Conservation (phyloP, 2,113 vertebrate genomes). For the Lota lota region DNA sequence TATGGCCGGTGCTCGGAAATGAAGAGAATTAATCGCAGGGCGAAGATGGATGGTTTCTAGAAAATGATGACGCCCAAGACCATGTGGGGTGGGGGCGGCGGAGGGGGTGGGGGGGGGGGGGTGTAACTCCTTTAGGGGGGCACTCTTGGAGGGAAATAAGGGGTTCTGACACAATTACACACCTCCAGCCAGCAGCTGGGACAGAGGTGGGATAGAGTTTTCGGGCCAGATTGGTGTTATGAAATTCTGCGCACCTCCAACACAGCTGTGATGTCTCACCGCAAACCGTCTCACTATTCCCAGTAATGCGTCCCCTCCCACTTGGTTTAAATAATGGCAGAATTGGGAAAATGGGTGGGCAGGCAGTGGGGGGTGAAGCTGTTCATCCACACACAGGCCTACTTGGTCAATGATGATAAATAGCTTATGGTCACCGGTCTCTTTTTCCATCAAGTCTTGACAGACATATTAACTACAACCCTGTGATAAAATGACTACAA, state of each 20-base stretch:
- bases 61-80: constrained; percentile 94
- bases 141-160: constrained; percentile 80
- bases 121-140: constrained; percentile 92
- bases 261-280: not conserved
- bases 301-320: no score
- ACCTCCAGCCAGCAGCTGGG: constrained; percentile 88
- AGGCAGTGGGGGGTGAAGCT: no score
- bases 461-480: constrained; percentile 29
- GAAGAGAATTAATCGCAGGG: constrained; percentile 97
- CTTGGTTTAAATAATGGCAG: no score
- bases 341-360: no score
- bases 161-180: constrained; percentile 90
- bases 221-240: constrained; percentile 51
- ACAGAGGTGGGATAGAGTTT: constrained; percentile 73
- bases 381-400: not conserved
- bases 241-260: constrained; percentile 43
- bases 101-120: constrained; percentile 15
- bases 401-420: constrained; percentile 28
- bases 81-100: constrained; percentile 42
- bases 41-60: constrained; percentile 97
- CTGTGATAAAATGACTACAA: constrained; percentile 24
- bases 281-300: no score
- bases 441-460: not conserved
- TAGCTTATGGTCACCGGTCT: constrained; percentile 7
- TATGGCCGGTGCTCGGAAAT: constrained; percentile 93